phyloP scores from a whole-genome alignment of 2,888 invertebrate genomes.

The Podabrus alpinus region DNA sequence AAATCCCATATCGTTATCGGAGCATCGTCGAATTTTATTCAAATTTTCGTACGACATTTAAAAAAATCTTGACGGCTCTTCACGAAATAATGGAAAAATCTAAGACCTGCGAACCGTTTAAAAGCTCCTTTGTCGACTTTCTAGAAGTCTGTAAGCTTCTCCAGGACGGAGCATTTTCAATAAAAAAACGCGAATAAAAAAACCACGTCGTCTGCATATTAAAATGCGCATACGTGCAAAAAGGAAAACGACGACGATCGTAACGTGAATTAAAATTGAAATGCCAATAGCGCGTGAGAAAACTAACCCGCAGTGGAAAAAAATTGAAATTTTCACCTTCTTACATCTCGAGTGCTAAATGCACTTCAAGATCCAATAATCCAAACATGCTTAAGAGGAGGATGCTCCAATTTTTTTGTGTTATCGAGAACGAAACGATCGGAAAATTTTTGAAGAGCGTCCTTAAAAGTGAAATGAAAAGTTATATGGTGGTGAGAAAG shows the following conservation, averaged over 20 bases:
- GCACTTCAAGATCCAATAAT: background rate
- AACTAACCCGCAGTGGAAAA: conserved; percentile 13
- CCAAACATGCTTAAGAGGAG: background rate
- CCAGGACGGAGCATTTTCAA: conserved; percentile 31
- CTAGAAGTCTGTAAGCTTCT: conserved; percentile 25
- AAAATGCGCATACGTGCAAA: conserved; percentile 28
- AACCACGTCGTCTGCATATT: conserved; percentile 32
- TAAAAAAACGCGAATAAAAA: conserved; percentile 30
- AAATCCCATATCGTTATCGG: conserved; percentile 13
- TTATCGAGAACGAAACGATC: background rate
- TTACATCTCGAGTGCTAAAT: conserved; percentile 7
- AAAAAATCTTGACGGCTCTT: conserved; percentile 28
- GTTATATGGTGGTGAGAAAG: background rate
- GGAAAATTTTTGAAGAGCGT: background rate
- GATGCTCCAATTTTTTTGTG: background rate
- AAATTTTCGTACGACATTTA: conserved; percentile 10
- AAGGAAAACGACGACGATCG: conserved; percentile 22
- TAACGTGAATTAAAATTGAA: conserved; percentile 35
- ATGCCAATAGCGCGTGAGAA: conserved; percentile 33
- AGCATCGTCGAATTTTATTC: conserved; percentile 23
- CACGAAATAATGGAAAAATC: conserved; percentile 29
- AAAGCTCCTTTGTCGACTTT: conserved; percentile 32
- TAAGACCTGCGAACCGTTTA: conserved; percentile 30
- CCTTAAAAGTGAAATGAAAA: background rate
- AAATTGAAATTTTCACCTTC: conserved; percentile 19